Evolutionary conservation across 2,888 invertebrate genomes (phyloP).

Genomic region (Arctia plantaginis): DNA sequence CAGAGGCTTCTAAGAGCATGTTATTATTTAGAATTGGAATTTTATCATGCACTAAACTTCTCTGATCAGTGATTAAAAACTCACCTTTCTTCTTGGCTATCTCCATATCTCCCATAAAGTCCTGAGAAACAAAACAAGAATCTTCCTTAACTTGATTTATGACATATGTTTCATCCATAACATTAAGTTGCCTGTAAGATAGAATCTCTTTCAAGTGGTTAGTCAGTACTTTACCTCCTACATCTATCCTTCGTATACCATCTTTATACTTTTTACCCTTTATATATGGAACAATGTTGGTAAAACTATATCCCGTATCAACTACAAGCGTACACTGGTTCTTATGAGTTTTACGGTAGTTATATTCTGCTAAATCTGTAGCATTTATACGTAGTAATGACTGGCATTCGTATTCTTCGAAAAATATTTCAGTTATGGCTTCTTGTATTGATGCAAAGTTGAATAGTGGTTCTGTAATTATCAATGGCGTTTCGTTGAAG

Average conservation of each 20-base stretch:
- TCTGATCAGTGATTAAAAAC: background rate
- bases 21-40: too few relatives aligned
- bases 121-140: conserved; percentile 95
- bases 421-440: conserved; percentile 97
- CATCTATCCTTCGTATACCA: conserved; percentile 94
- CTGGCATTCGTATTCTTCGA: conserved; percentile 98
- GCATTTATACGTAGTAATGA: conserved; percentile 93
- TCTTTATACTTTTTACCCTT: conserved; percentile 89
- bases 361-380: conserved; percentile 92
- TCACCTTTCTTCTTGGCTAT: conserved; percentile 85
- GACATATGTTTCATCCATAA: conserved; percentile 99
- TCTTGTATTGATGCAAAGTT: conserved; percentile 97
- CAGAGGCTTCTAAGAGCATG: too few relatives aligned
- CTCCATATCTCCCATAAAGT: conserved; percentile 93
- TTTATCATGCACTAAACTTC: too few relatives aligned
- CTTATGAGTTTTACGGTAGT: conserved; percentile 85
- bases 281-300: conserved; percentile 97
- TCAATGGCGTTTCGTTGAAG: conserved; percentile 91
- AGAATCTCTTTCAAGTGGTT: conserved; percentile 99
- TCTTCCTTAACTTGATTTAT: conserved; percentile 99
- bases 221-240: conserved; percentile 98
- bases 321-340: conserved; percentile 92
- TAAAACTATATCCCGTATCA: conserved; percentile 98
- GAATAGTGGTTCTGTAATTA: conserved; percentile 97
- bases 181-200: conserved; percentile 98